Evolutionary conservation across 1,140 invertebrate genomes (phyloP), one percentile per base, ranked within the genome.

Genomic region (Brachionus paranguensis): DNA sequence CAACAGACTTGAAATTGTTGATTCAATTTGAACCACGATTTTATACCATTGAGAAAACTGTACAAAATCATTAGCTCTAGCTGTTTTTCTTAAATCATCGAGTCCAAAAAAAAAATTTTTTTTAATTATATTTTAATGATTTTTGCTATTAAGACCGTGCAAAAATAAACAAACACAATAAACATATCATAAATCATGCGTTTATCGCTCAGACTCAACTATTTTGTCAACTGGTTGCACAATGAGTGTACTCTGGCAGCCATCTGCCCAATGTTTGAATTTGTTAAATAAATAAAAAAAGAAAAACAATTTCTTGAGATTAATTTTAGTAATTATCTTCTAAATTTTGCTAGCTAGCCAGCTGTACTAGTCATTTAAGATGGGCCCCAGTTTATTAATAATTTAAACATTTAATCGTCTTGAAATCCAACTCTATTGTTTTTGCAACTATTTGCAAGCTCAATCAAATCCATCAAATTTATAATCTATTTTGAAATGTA

Each of bases 331-430:
- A 41, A 41, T 33, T 68, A 68, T 68, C 65, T 12, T 68, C 10
- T 20, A 43, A 72, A 43, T 17, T 72, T 72, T 41, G n/a, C 17
- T 72, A 72, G 33, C 27, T 7, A 41, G 65, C 68, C 68, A 72
- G 68, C 68, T 72, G 68, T 72, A 72, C 68, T 72, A 72, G 68
- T 72, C 68, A 72, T 72, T 72, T 72, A 72, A 72, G 41, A 41
- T 72, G 68, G 41, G 29, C 17, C 17, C 41, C 10, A 72, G 68
- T 72, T 72, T 37, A 72, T 72, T 72, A 72, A 72, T 72, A 72
- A 72, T 72, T 72, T 72, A 72, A 72, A 72, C 68, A 72, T 72
- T 72, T 72, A 72, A 43, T 41, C 14, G 37, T 72, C 68, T 47
- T 72, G 68, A 20, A 72, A 72, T 72, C 41, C 37, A 72, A 72